A percentile compares a stretch with the other conserved stretches of the same genome.
Conservation (phyloP, 2,888 invertebrate species). For the Patella ulyssiponensis region DNA sequence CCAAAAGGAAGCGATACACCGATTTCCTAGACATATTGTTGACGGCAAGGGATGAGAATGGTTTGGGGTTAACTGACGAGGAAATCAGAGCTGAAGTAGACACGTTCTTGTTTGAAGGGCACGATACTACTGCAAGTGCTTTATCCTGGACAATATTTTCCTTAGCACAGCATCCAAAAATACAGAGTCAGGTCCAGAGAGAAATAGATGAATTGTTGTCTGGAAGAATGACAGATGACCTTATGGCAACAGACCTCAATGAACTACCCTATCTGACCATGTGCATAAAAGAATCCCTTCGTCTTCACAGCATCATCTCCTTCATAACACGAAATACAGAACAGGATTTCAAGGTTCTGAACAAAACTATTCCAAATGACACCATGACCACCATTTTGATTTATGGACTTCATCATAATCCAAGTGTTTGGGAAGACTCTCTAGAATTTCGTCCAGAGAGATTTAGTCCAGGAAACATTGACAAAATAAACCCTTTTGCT, state of each 20-base stretch:
- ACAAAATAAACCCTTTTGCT: constrained; percentile 48
- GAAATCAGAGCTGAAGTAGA: constrained; percentile 10
- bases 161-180: constrained; percentile 46
- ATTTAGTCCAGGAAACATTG: constrained; percentile 51
- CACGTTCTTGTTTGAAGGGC: constrained; percentile 50
- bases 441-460: constrained; percentile 54
- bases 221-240: constrained; percentile 39
- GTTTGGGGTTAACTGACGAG: not conserved
- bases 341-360: constrained; percentile 43
- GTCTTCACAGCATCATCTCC: constrained; percentile 50
- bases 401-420: constrained; percentile 53
- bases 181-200: constrained; percentile 43
- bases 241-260: constrained; percentile 41
- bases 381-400: constrained; percentile 45
- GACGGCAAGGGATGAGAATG: not conserved
- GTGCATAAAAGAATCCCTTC: constrained; percentile 58
- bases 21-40: not conserved
- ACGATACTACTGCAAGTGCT: constrained; percentile 58
- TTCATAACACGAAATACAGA: constrained; percentile 49
- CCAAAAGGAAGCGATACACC: not conserved
- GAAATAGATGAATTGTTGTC: constrained; percentile 49
- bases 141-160: constrained; percentile 52
- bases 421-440: constrained; percentile 46
- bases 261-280: constrained; percentile 50
- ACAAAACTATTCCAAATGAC: constrained; percentile 41